phyloP scores from a whole-genome alignment of 2,797 vertebrate species.

The Lacerta bilineata region DNA sequence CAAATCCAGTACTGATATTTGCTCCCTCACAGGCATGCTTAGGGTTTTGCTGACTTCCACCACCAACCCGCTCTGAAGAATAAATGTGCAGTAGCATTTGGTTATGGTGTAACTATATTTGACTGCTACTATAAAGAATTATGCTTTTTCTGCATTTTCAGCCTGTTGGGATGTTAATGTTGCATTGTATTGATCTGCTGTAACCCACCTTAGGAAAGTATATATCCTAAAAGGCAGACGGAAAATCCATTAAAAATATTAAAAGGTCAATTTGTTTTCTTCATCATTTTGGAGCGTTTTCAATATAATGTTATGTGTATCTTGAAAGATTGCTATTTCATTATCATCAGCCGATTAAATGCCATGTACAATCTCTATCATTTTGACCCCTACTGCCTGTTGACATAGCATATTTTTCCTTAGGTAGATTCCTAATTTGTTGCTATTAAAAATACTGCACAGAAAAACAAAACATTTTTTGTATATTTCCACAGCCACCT shows the following conservation, averaged over 20 bases:
- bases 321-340: background rate
- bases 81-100: background rate
- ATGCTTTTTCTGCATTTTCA: background rate
- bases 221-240: no score
- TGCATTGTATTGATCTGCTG: no score
- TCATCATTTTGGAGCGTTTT: background rate
- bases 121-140: background rate
- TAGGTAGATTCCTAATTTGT: slow-evolving; percentile 60
- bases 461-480: slow-evolving; percentile 56
- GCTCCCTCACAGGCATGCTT: background rate
- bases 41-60: background rate
- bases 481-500: slow-evolving; percentile 53
- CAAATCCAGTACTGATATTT: background rate
- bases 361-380: background rate
- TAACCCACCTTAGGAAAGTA: no score
- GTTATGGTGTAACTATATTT: background rate
- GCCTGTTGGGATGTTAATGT: no score
- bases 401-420: slow-evolving; percentile 21
- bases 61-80: background rate
- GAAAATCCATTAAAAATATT: no score
- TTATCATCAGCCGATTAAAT: background rate
- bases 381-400: background rate
- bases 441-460: slow-evolving; percentile 62
- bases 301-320: background rate
- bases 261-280: background rate